Evolutionary conservation across 2,888 invertebrate species (phyloP).

Genomic region (Omphaloscelis lunosa): DNA sequence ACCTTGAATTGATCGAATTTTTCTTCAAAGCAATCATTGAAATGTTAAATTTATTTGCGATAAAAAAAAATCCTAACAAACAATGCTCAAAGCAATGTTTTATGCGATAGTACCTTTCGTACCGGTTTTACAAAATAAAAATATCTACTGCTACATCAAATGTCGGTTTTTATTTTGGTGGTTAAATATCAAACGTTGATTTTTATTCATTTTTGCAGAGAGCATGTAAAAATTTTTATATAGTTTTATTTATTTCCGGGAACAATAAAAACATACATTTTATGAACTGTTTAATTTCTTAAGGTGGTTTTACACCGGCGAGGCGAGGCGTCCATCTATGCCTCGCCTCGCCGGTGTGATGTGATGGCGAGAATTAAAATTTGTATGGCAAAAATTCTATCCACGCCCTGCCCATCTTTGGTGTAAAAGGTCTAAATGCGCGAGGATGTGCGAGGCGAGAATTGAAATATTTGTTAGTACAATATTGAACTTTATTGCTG

Average conservation of each 20-base stretch:
- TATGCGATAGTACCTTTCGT: not conserved
- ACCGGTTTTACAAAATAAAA: conserved; percentile 20
- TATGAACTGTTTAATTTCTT: conserved; percentile 10
- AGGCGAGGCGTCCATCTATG: too few species aligned
- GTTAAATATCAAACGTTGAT: conserved; percentile 14
- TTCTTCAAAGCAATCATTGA: not conserved
- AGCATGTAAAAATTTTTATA: conserved; percentile 20
- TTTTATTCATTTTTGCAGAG: conserved; percentile 14
- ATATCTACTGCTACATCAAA: conserved; percentile 5
- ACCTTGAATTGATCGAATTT: not conserved
- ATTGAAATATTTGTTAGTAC: too few species aligned
- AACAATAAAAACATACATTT: conserved; percentile 15
- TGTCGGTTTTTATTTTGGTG: conserved; percentile 10
- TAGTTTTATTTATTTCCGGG: conserved; percentile 18
- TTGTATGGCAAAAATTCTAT: too few species aligned
- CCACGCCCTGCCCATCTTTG: too few species aligned
- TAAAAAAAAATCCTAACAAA: not conserved
- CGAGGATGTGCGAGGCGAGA: too few species aligned
- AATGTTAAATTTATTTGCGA: not conserved
- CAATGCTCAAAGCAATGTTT: not conserved
- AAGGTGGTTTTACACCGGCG: too few species aligned
- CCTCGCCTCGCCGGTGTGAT: too few species aligned
- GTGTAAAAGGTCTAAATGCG: too few species aligned
- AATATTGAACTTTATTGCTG: too few species aligned
- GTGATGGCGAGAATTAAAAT: too few species aligned